Evolutionary conservation across 1,140 invertebrate species (phyloP), one percentile per base, ranked within the genome.

Genomic region (Drosophila dunni): DNA sequence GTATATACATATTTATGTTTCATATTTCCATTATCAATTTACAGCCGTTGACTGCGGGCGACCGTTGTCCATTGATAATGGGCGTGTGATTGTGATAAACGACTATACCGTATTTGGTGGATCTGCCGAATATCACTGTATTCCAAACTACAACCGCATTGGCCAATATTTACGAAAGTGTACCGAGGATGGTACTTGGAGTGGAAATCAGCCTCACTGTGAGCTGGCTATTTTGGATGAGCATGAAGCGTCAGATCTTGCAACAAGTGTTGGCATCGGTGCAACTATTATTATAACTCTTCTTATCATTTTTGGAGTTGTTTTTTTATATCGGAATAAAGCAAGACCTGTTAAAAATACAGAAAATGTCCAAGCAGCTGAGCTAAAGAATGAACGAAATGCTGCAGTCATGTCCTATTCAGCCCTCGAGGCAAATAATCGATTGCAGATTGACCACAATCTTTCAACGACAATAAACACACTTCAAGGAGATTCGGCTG

Each of bases 381-480:
- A 97, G 79, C 93, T 96, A 24, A 97, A 97, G 91, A 96, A 97
- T 92, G 96, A 97, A 79, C 95, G 96, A 81, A 96, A 95, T 83
- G 96, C 96, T 0, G 96, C 96, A 0, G 96, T 97, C 0, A 97
- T 97, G 96, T 97, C 96, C 36, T 97, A 97, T 81, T 96, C 96
- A 9, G 96, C 90, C 0, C 51, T 92, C 44, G 90, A 92, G 69
- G 91, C 88, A 0, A 92, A 91, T 65, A 92, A 88, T 50, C 72
- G 91, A 1, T 71, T 89, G 68, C 72, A 91, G 46, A 69, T 82
- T 64, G 80, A 91, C 20, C 91, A 89, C 40, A 82, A 81, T 78
- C 77, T 84, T n/a, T 79, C 91, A 15, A 86, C 89, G 6, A 91
- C 90, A n/a, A 91, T 92, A 36, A 93, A 93, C 68, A 93, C 91